Evolutionary conservation across 1,140 invertebrate genomes (phyloP), one percentile per base, ranked within the genome.

Genomic region (Cotesia vestalis): DNA sequence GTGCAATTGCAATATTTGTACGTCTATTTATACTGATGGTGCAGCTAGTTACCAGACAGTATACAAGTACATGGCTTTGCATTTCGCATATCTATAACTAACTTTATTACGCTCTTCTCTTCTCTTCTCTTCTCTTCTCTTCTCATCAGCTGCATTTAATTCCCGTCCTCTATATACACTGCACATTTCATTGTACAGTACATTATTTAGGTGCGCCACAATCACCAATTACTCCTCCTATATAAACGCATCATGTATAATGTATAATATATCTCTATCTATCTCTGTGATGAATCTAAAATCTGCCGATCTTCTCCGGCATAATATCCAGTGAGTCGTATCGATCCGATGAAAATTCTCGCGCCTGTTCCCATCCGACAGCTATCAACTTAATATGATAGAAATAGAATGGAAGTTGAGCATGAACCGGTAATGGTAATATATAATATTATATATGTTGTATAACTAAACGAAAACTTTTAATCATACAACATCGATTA

Each of bases 121-220:
- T n/a, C n/a, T 40, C 38, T 66, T 66, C 46, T 20, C 38, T 14
- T 46, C 52, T 51, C 64, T 52, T 66, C 64, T 52, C 53, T 14
- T 46, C 52, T 51, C 64, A 35, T 66, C 64, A 34, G n/a, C 17
- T 27, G 5, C 11, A 14, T 14, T 59, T 40, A 36, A 62, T 59
- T 59, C 52, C 9, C 66, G 36, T n/a, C 40, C 66, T 52, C 52
- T 55, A 35, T 27, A 20, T 12, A 8, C 35, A 51, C 36, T 40
- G 12, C 17, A n/a, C 17, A 53, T 66, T 51, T 61, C 64, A 67
- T 72, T 72, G 71, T 72, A 60, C 64, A 72, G 71, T 72, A 60
- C 64, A 72, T 72, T 62, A 72, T 72, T 72, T 72, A 72, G 71
- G 71, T 72, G 71, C 64, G 71, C 71, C 71, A 35, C 40, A 59